Percentiles rank a stretch among this genome's conserved stretches.
Conservation (phyloP, 2,113 vertebrate genomes). For the Scatophagus argus region DNA sequence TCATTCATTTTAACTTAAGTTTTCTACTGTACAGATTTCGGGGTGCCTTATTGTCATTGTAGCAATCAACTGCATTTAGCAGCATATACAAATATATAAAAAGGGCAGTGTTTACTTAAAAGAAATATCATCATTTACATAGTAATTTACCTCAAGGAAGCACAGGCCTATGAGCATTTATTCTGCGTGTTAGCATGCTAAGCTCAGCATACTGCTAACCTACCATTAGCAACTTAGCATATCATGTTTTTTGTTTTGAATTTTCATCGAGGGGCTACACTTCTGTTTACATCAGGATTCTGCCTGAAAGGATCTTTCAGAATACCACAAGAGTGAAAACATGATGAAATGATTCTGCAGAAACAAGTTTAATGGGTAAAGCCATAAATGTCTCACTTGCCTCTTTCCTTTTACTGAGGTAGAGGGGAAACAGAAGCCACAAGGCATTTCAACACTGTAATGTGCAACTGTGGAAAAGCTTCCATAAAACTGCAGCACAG, state of each 20-base stretch:
- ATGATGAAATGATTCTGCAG: conserved; percentile 10
- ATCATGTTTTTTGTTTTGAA: background rate
- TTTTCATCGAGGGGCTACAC: no score
- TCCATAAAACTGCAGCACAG: conserved; percentile 36
- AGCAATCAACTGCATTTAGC: no score
- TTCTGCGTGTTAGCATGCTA: no score
- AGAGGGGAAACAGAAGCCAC: conserved; percentile 44
- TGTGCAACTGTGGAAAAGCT: conserved; percentile 45
- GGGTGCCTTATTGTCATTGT: no score
- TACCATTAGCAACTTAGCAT: no score
- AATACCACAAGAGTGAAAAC: background rate
- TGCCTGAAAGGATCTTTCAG: background rate
- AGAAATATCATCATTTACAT: no score
- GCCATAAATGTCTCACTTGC: background rate
- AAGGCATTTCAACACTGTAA: conserved; percentile 21
- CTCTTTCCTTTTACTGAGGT: conserved; percentile 14
- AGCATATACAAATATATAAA: no score
- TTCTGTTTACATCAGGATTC: background rate
- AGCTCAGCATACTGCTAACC: no score
- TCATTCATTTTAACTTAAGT: background rate
- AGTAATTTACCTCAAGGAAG: no score
- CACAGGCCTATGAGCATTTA: no score
- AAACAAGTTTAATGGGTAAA: conserved; percentile 13
- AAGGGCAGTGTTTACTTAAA: no score
- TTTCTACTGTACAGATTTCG: no score